Conservation (phyloP, 2,888 invertebrate genomes). For the Tetheella fluctuosa region DNA sequence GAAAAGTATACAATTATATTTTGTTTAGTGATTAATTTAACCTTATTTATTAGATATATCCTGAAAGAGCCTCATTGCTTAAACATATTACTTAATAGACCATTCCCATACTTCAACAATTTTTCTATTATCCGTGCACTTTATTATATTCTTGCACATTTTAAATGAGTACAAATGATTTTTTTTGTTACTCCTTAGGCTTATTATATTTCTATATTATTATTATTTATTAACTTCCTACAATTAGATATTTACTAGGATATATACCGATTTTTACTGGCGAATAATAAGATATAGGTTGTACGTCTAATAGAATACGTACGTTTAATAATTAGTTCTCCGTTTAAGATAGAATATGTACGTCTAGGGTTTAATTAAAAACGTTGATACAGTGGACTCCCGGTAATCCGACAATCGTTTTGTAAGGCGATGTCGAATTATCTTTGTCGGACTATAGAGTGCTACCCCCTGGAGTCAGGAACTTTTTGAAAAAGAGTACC, state of each 20-base stretch:
- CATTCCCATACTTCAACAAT: constrained; percentile 7
- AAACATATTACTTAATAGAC: not conserved
- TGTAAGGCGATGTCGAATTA: no score
- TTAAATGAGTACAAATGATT: not conserved
- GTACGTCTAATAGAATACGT: no score
- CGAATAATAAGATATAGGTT: no score
- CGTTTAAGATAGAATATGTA: no score
- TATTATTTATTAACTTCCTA: not conserved
- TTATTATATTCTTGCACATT: constrained; percentile 10
- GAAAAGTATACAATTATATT: not conserved
- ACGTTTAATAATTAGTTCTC: no score
- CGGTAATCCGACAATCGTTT: no score
- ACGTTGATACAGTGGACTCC: no score
- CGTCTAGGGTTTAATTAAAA: no score
- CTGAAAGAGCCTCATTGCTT: constrained; percentile 11
- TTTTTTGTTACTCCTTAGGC: not conserved
- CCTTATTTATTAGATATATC: constrained; percentile 4
- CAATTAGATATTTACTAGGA: not conserved
- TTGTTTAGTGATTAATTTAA: not conserved
- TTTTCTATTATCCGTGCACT: constrained; percentile 3
- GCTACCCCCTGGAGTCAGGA: no score
- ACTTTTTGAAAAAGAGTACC: no score
- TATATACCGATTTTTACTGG: no score
- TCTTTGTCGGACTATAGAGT: no score
- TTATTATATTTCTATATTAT: not conserved